Base-by-base conservation (phyloP, 2,888 invertebrate genomes). In the Apamea sordens region DNA sequence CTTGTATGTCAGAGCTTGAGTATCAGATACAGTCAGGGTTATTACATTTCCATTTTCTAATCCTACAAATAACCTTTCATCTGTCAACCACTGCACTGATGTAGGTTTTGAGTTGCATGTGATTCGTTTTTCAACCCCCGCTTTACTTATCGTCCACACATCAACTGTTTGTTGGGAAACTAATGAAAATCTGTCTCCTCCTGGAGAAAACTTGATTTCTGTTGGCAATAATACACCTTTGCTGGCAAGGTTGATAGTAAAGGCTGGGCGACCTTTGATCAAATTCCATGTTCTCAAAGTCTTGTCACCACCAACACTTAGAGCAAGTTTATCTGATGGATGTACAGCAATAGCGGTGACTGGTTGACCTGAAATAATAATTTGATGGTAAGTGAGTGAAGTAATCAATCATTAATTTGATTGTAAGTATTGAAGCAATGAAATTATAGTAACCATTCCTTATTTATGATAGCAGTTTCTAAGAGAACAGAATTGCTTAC, bases 231-330 rank as follows among this genome's bases (percentile, higher is more conserved):
- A 94, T 71, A 97, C 96, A 82, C 97, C 97, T 95, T 98, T 98
- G 91, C 97, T 98, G 84, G 98, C 97, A 56, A 99, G 96, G 94
- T 99, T 99, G n/a, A 98, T 98, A 1, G 98, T 98, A 93, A 98
- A 99, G 0, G 99, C 99, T 89, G 98, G 98, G 82, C 99, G 97
- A 0, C 99, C 99, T 94, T 99, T 99, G 1, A 99, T 97, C 83
- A 99, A 97, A 96, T 99, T 99, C 99, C 99, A 99, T 6, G 99
- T 99, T 90, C 98, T 97, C 69, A 99, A 94, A 10, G 98, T 98
- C 88, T 97, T 98, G 94, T 99, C 99, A 72, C 97, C 98, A 28
- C 99, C 99, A 63, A 99, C 97, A 21, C 99, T 98, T 15, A 99
- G 95, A 0, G 99, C 99, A 86, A 99, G 92, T 95, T 99, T 99